Conservation (phyloP, 2,797 vertebrate genomes). For the Takifugu rubripes region DNA sequence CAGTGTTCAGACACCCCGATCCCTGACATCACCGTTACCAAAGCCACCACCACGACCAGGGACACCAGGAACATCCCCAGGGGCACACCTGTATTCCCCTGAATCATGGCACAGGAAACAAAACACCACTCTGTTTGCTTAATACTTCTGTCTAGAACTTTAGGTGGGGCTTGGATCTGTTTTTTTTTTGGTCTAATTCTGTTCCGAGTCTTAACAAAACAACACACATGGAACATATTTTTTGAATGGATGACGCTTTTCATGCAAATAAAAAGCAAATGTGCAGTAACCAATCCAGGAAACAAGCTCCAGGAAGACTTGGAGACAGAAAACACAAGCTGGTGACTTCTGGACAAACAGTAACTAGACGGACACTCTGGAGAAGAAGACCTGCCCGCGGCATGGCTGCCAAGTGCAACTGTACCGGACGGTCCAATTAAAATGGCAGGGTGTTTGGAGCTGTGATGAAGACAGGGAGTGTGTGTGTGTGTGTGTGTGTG, state of each 20-base stretch:
- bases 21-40: slow-evolving; percentile 92
- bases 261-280: too few relatives aligned
- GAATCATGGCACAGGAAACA: neutral
- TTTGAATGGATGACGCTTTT: too few relatives aligned
- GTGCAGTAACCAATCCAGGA: too few relatives aligned
- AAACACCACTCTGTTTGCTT: neutral
- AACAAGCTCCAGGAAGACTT: too few relatives aligned
- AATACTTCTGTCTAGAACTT: too few relatives aligned
- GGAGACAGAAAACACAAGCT: too few relatives aligned
- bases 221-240: too few relatives aligned
- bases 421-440: slow-evolving; percentile 17
- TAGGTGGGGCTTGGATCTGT: too few relatives aligned
- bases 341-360: neutral
- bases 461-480: slow-evolving; percentile 6
- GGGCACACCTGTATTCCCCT: slow-evolving; percentile 95
- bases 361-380: neutral
- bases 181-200: too few relatives aligned
- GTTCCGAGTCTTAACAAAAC: too few relatives aligned
- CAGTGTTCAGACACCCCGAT: slow-evolving; percentile 87
- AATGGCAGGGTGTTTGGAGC: slow-evolving; percentile 17
- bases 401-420: slow-evolving; percentile 6
- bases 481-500: neutral
- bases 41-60: slow-evolving; percentile 84
- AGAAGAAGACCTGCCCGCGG: slow-evolving; percentile 8
- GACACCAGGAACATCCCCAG: slow-evolving; percentile 92